These are phyloP conservation scores for Caenorhabditis brenneri DNA, from an alignment of 1,140 invertebrate species.

Conservation along the genomic window DNA sequence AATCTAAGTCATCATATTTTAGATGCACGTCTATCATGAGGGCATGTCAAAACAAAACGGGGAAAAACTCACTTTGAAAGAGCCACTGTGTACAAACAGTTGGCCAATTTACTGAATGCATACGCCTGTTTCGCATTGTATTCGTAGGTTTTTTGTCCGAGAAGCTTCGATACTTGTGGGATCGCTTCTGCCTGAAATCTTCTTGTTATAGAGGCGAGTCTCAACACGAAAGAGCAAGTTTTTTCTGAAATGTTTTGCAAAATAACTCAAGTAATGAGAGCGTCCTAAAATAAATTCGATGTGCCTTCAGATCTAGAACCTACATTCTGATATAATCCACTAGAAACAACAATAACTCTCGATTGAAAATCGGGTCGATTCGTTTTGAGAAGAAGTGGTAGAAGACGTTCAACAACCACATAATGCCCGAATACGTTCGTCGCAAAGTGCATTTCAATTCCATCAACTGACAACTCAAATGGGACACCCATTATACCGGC, in stretches of 20 bases:
- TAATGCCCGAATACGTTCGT: slow-evolving; percentile 52
- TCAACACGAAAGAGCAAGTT: not conserved
- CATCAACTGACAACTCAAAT: slow-evolving; percentile 48
- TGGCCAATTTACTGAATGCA: slow-evolving; percentile 53
- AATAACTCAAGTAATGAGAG: not conserved
- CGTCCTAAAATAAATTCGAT: too few relatives aligned
- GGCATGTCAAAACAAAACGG: not conserved
- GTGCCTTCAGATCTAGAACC: too few relatives aligned
- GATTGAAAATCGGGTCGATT: not conserved
- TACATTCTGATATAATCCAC: slow-evolving; percentile 46
- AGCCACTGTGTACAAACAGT: slow-evolving; percentile 49
- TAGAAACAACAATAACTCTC: slow-evolving; percentile 51
- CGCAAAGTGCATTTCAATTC: slow-evolving; percentile 53
- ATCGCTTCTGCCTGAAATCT: slow-evolving; percentile 21
- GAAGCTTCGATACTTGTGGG: slow-evolving; percentile 26
- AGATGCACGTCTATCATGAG: too few relatives aligned
- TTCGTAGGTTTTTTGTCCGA: slow-evolving; percentile 40
- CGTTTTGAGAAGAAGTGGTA: slow-evolving; percentile 19
- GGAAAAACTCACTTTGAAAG: slow-evolving; percentile 40
- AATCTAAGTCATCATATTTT: too few relatives aligned
- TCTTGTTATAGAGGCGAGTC: too few relatives aligned
- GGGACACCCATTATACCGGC: slow-evolving; percentile 38
- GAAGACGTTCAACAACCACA: slow-evolving; percentile 49
- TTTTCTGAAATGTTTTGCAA: not conserved
- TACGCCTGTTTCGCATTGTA: slow-evolving; percentile 48